Percentiles rank a stretch among this genome's conserved stretches.
Conservation (phyloP, 2,797 vertebrate species). For the Scolopax rusticola region DNA sequence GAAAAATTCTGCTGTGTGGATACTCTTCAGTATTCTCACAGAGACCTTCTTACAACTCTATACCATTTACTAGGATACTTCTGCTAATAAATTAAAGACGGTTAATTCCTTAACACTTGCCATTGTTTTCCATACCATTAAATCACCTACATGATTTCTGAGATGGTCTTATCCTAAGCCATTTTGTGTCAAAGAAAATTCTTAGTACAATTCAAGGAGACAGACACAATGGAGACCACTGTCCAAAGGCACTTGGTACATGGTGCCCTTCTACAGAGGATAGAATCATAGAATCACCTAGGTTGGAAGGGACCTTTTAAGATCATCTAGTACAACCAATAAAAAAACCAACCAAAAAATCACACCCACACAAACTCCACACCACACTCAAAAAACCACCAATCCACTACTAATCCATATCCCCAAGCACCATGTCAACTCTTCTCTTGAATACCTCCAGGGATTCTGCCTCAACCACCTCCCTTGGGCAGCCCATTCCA, state of each 20-base stretch:
- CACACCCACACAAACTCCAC: no score
- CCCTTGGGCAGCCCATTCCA: no score
- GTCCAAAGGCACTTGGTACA: fast-evolving
- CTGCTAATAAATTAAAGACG: background rate
- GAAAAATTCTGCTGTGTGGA: background rate
- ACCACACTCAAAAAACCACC: no score
- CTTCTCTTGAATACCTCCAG: no score
- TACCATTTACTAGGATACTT: background rate
- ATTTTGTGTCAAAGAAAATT: background rate
- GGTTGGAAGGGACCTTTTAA: no score
- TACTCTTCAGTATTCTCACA: background rate
- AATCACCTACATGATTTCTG: background rate
- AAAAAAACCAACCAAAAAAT: no score
- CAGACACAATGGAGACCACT: background rate
- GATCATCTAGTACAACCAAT: no score
- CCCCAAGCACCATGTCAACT: no score
- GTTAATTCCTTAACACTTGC: background rate
- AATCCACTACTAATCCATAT: no score
- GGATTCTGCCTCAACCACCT: no score
- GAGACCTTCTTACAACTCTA: fast-evolving
- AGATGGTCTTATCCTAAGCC: background rate
- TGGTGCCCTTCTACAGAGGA: background rate
- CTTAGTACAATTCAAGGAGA: background rate
- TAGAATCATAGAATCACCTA: no score
- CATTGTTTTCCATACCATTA: background rate